Base-by-base conservation (phyloP, 2,888 invertebrate species). In the Sipha maydis region DNA sequence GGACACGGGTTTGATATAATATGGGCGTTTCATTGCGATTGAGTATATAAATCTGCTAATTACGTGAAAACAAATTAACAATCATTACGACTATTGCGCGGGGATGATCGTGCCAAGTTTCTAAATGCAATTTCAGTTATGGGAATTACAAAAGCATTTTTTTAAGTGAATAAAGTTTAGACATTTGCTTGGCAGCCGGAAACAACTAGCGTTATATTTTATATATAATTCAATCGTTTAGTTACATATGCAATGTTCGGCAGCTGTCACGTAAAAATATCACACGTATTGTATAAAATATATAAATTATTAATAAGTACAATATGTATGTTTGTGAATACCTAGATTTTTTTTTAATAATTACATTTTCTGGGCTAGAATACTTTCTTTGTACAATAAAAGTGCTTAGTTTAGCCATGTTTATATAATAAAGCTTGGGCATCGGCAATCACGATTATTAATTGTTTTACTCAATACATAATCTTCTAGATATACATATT, bases 61-160 rank as follows among this genome's bases (percentile, higher is more conserved):
- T 84, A 84, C 67, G 41, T 67, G 14, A 25, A 56, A 76, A 84
- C 84, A 76, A 84, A 84, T 84, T 76, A 75, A 76, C 84, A 25
- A 84, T 76, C 84, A 31, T 41, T n/a, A 34, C 19, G 31, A n/a
- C 21, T 34, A 41, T 73, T n/a, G 73, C 48, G 31, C 34, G 73
- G 14, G n/a, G n/a, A 11, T 25, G 56, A 3, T 3, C 61, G 76
- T 84, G 84, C 84, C 84, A 84, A 84, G 84, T 84, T 76, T 84
- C 76, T 41, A 8, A 67, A 76, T 61, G 76, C 61, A 21, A 84
- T 84, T 84, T 76, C 76, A 31, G 41, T 73, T 54, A 83, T 17
- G 48, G 54, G 71, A 25, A 83, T 83, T 54, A 48, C 19, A 71
- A 28, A n/a, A 25, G 31, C n/a, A 31, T 71, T 73, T 56, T 76